phyloP scores from a whole-genome alignment of 2,797 vertebrate species.

The Ptychadena robeensis region DNA sequence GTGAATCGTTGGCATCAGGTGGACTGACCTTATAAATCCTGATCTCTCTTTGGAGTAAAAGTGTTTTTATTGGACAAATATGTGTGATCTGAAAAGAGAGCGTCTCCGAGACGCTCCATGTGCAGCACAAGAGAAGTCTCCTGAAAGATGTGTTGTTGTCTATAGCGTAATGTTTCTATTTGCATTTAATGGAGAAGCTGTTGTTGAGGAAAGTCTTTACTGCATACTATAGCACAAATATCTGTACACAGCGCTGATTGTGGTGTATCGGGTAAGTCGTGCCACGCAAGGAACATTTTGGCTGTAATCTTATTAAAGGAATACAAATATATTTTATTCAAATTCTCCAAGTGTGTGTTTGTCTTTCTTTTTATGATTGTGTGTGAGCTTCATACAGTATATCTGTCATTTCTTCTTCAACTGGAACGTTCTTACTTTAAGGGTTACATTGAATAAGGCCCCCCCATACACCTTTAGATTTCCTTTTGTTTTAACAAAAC shows the following conservation, averaged over 20 bases:
- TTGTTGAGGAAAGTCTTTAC: conserved; percentile 52
- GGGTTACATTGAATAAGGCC: no score
- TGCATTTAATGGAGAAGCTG: conserved; percentile 26
- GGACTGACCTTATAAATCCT: neutral
- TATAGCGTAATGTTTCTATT: conserved; percentile 16
- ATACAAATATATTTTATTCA: conserved; percentile 59
- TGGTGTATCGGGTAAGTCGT: conserved; percentile 46
- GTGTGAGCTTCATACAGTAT: neutral
- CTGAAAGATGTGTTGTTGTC: conserved; percentile 14
- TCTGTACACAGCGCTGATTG: conserved; percentile 39
- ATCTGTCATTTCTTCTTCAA: no score
- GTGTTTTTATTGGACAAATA: neutral
- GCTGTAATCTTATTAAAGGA: conserved; percentile 57
- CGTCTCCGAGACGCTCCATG: neutral
- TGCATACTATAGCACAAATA: conserved; percentile 54
- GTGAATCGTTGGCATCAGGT: neutral
- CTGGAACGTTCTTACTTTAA: no score
- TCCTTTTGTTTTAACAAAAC: no score
- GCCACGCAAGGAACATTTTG: conserved; percentile 34
- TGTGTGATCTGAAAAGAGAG: neutral
- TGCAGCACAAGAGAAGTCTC: neutral
- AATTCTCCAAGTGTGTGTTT: conserved; percentile 24
- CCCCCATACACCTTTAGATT: no score
- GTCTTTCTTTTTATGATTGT: conserved; percentile 8
- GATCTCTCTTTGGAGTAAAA: neutral